phyloP scores from a whole-genome alignment of 2,888 invertebrate genomes.

The Mylabris sibirica region DNA sequence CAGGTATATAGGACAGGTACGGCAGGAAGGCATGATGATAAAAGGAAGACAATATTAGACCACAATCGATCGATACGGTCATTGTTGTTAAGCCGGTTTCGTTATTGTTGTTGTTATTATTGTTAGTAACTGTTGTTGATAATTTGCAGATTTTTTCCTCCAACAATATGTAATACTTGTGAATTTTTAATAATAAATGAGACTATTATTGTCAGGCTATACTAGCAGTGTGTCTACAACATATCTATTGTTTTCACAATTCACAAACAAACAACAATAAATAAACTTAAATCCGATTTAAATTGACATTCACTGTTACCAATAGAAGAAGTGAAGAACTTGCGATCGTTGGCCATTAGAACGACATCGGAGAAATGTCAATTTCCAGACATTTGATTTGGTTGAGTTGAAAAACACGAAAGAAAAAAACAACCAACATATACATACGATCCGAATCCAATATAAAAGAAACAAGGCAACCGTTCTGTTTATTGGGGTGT shows the following conservation, averaged over 20 bases:
- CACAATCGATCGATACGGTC: slow-evolving; percentile 22
- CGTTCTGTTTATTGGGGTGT: slow-evolving; percentile 1
- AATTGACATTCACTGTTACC: slow-evolving; percentile 48
- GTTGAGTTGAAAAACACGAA: not conserved
- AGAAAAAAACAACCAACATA: no score
- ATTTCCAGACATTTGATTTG: slow-evolving; percentile 11
- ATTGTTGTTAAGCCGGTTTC: slow-evolving; percentile 13
- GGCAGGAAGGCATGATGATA: slow-evolving; percentile 52
- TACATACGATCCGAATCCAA: not conserved
- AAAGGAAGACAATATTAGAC: slow-evolving; percentile 36
- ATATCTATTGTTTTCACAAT: slow-evolving; percentile 60
- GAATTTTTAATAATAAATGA: slow-evolving; percentile 3
- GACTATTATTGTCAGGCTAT: slow-evolving; percentile 42
- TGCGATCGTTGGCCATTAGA: slow-evolving; percentile 12
- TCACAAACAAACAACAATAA: slow-evolving; percentile 54
- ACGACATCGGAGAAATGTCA: slow-evolving; percentile 13
- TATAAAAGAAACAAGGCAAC: not conserved
- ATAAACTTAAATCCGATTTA: slow-evolving; percentile 57
- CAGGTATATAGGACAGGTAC: slow-evolving; percentile 60
- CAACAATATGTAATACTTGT: not conserved
- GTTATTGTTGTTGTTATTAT: not conserved
- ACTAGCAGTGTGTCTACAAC: slow-evolving; percentile 55
- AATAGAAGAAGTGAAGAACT: not conserved
- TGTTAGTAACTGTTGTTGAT: not conserved
- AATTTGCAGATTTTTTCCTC: not conserved